phyloP scores from a whole-genome alignment of 2,888 invertebrate species.

The Thereva nobilitata region DNA sequence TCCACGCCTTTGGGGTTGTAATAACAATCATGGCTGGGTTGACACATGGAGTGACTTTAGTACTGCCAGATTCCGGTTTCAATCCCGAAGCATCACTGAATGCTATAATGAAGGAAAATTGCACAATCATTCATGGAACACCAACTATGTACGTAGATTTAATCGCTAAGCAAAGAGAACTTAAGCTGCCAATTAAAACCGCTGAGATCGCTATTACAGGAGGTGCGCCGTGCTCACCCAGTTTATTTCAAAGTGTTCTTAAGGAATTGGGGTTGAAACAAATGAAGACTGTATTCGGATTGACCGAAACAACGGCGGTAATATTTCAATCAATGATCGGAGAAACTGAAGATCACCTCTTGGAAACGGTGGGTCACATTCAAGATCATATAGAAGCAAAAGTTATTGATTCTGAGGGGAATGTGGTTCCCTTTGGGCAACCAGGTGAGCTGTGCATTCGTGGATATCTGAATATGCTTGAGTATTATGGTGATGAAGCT shows the following conservation, averaged over 20 bases:
- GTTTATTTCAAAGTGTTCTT: constrained; percentile 62
- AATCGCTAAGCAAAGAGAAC: constrained; percentile 60
- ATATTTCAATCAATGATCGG: constrained; percentile 61
- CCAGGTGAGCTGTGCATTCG: constrained; percentile 75
- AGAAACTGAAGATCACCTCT: constrained; percentile 57
- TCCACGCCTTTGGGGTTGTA: constrained; percentile 80
- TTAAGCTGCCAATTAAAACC: constrained; percentile 59
- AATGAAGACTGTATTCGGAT: constrained; percentile 63
- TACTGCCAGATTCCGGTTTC: constrained; percentile 65
- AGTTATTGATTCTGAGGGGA: constrained; percentile 65
- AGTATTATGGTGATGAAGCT: constrained; percentile 73
- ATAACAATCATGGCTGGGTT: constrained; percentile 64
- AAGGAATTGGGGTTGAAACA: constrained; percentile 59
- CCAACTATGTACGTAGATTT: constrained; percentile 87
- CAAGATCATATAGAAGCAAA: constrained; percentile 63
- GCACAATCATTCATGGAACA: constrained; percentile 74
- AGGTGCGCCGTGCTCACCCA: constrained; percentile 72
- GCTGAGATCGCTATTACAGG: constrained; percentile 67
- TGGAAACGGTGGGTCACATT: constrained; percentile 62
- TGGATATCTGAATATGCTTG: constrained; percentile 72
- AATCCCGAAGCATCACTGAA: constrained; percentile 66
- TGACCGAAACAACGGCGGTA: constrained; percentile 64
- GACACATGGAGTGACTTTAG: constrained; percentile 65
- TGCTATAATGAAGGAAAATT: constrained; percentile 71
- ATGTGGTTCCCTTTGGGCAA: constrained; percentile 67